Conservation (phyloP, 2,113 vertebrate genomes). For the Cephalopterus ornatus region DNA sequence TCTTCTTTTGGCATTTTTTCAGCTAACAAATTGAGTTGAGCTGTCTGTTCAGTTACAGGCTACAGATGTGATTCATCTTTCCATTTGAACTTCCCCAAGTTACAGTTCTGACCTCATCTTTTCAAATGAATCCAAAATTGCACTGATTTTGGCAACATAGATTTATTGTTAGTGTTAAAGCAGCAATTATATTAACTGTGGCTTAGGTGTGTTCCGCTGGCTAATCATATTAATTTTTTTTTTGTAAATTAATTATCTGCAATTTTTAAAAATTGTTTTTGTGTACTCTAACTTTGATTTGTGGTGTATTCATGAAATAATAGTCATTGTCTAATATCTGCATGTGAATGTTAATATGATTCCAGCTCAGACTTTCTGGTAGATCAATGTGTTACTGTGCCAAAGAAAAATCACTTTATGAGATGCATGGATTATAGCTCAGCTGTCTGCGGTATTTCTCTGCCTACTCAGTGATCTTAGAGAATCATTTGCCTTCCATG, state of each 20-base stretch:
- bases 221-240: neutral
- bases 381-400: neutral
- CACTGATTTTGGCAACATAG: conserved; percentile 22
- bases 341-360: neutral
- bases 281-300: neutral
- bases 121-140: conserved; percentile 20
- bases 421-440: neutral
- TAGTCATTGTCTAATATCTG: neutral
- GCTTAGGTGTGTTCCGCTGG: neutral
- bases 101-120: conserved; percentile 25
- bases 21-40: neutral
- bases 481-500: neutral
- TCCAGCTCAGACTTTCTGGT: neutral
- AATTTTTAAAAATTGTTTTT: neutral
- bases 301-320: neutral
- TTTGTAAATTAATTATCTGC: neutral
- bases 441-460: conserved; percentile 27
- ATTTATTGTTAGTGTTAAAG: conserved; percentile 26
- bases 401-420: neutral
- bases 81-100: neutral
- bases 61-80: conserved; percentile 26
- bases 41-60: neutral
- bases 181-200: neutral
- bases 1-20: neutral
- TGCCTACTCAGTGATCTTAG: neutral